These are phyloP conservation scores for Erebia palarica DNA, from an alignment of 2,888 invertebrate genomes.

Conservation along the genomic window DNA sequence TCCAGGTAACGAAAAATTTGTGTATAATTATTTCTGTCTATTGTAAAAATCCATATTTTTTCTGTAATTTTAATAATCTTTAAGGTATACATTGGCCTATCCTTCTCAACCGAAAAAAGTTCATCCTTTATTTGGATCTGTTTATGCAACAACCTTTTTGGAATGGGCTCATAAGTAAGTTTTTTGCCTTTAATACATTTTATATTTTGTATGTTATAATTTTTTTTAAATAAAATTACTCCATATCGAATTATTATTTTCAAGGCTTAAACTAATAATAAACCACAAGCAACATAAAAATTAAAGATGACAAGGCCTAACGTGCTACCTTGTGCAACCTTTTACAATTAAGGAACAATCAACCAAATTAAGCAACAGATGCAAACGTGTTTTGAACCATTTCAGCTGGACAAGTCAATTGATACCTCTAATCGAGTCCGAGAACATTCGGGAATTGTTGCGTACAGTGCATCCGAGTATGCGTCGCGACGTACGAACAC, in stretches of 20 bases:
- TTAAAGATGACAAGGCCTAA: not conserved
- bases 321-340: not conserved
- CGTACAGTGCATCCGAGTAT: conserved; percentile 89
- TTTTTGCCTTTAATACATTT: not conserved
- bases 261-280: too few species aligned
- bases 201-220: not conserved
- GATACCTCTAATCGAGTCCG: conserved; percentile 83
- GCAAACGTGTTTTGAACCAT: not conserved
- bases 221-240: too few species aligned
- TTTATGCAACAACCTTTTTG: conserved; percentile 85
- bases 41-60: not conserved
- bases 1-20: conserved; percentile 79
- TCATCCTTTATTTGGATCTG: conserved; percentile 86
- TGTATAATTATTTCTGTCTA: not conserved
- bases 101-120: conserved; percentile 73
- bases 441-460: conserved; percentile 83
- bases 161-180: conserved; percentile 88
- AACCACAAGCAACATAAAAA: not conserved
- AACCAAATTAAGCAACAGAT: not conserved
- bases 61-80: conserved; percentile 35
- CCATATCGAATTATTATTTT: too few species aligned
- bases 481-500: conserved; percentile 86
- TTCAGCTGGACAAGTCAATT: conserved; percentile 87
- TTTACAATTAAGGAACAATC: not conserved
- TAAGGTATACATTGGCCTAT: conserved; percentile 73